Evolutionary conservation across 2,113 vertebrate genomes (phyloP), one percentile per base, ranked within the genome.

Genomic region (Rana temporaria): DNA sequence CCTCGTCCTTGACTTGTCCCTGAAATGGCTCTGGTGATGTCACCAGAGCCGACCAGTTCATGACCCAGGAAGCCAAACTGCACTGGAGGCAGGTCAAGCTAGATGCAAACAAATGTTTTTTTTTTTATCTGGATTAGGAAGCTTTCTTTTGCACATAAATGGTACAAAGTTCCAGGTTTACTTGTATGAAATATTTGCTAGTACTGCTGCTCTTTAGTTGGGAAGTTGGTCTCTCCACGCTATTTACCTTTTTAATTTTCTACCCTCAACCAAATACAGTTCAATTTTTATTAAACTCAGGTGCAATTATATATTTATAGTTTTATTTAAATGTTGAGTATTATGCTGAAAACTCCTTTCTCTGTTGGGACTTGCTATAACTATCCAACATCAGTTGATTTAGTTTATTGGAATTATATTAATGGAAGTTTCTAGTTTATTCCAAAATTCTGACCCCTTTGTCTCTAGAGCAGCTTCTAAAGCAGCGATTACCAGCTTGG

Each of bases 241-340:
- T 71, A 84, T 74, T 38, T 74, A 55, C 48, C 83, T n/a, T 83
- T 87, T 0, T 6, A 2, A 30, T 42, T 83, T 85, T 90, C 48
- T 16, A 85, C 88, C 90, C 87, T 81, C 71, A 82, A 88, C 84
- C 86, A 88, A 86, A 85, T 92, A 90, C 87, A 88, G 87, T 94
- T 84, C 88, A 89, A 90, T 91, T 91, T 91, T 91, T 89, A 84
- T 89, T 91, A 92, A 93, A 93, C 94, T 95, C 94, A 95, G 93
- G 93, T 95, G 93, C 93, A 92, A 91, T 91, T 91, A 90, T 92
- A 87, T 92, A 92, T 89, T 92, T 92, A 90, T 12, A 74, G 89
- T 90, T 80, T 89, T 30, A 89, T 93, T 91, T 89, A 90, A 91
- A 90, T 91, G 86, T 90, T 89, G 89, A 91, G 89, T 92, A 87